Evolutionary conservation across 2,113 vertebrate species (phyloP).

Genomic region (Arothron firmamentum): DNA sequence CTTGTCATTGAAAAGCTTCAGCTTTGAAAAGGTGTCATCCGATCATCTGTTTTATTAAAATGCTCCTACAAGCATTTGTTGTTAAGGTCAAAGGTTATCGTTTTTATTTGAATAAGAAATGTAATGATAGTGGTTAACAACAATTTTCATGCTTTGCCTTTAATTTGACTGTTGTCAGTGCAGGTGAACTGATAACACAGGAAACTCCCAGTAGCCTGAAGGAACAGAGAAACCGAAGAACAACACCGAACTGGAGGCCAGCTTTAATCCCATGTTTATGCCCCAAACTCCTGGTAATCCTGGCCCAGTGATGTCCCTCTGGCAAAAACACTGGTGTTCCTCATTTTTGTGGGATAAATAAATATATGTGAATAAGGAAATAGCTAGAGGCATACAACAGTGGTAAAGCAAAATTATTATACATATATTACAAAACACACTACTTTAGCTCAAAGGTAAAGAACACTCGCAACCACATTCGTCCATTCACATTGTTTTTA

Average conservation of each 20-base stretch:
- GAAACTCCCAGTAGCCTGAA: conserved; percentile 1
- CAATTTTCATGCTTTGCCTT: not conserved
- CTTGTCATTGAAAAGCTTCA: too few species aligned
- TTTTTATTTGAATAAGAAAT: not conserved
- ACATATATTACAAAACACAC: too few species aligned
- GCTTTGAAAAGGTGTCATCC: too few species aligned
- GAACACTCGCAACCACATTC: too few species aligned
- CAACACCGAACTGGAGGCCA: not conserved
- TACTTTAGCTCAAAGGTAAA: too few species aligned
- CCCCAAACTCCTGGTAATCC: conserved; percentile 40
- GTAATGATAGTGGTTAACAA: not conserved
- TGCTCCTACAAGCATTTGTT: not conserved
- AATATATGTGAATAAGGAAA: too few species aligned
- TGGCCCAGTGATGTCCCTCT: conserved; percentile 27
- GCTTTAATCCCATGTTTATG: conserved; percentile 41
- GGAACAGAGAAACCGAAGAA: not conserved
- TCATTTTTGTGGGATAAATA: conserved; percentile 2
- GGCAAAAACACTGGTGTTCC: conserved; percentile 27
- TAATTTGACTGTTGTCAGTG: not conserved
- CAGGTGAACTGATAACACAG: not conserved
- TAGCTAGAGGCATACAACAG: too few species aligned
- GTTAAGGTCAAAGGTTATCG: not conserved
- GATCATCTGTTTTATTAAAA: not conserved
- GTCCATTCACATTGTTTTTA: too few species aligned
- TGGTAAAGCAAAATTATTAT: too few species aligned